phyloP scores from a whole-genome alignment of 2,113 vertebrate genomes.

The Otocyon megalotis region DNA sequence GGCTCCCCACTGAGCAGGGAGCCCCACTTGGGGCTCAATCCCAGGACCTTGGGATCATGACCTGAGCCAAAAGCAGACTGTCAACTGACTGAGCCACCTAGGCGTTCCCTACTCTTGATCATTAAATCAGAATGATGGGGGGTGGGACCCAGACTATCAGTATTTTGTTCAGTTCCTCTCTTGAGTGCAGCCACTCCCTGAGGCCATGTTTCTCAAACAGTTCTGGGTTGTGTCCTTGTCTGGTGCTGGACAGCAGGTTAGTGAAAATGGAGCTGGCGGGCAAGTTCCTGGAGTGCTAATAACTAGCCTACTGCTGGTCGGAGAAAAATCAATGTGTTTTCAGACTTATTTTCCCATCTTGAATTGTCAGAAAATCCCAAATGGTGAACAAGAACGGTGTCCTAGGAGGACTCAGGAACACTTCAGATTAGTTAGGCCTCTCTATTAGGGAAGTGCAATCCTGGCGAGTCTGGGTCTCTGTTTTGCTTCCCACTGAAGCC shows the following conservation, averaged over 20 bases:
- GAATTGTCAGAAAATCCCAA: conserved; percentile 49
- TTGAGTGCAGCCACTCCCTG: background rate
- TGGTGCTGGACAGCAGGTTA: background rate
- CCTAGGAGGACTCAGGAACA: background rate
- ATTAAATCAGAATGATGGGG: background rate
- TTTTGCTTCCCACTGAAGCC: background rate
- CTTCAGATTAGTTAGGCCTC: background rate
- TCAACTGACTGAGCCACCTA: too few relatives aligned
- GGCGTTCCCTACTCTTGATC: background rate
- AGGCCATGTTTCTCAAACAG: background rate
- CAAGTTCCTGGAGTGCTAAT: conserved; percentile 36
- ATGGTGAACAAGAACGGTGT: conserved; percentile 31
- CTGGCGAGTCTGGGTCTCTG: background rate
- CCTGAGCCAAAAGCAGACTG: too few relatives aligned
- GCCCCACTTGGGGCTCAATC: too few relatives aligned
- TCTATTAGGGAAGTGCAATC: background rate
- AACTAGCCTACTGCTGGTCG: background rate
- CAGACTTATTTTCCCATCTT: conserved; percentile 27
- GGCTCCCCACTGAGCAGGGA: too few relatives aligned
- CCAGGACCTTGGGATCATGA: too few relatives aligned
- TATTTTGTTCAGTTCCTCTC: background rate
- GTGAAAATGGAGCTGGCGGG: conserved; percentile 41
- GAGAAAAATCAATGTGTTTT: conserved; percentile 46
- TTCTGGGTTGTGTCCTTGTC: background rate
- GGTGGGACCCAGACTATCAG: background rate